Base-by-base conservation (phyloP, 2,113 vertebrate genomes). In the Takifugu flavidus region DNA sequence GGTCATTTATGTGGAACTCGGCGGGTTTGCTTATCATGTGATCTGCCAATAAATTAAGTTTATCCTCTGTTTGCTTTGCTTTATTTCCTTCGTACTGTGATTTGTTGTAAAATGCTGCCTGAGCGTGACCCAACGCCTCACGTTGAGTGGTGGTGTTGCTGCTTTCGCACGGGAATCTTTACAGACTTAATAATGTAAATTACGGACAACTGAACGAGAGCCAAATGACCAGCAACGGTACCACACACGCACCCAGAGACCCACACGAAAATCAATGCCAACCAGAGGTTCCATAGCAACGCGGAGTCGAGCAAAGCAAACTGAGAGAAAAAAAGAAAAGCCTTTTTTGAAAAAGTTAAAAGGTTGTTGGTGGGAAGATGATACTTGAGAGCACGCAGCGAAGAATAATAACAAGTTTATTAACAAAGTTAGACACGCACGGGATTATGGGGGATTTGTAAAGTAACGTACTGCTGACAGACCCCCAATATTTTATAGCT, bases 391-490 rank as follows among this genome's bases (percentile, higher is more conserved):
- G 26, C 1, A 25, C 26, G 14, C 3, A 49, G 13, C 13, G 45
- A 27, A 14, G 15, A 51, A 39, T 20, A 25, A 4, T 39, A 13
- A 25, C 13, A 20, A 26, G 45, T 39, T 56, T 1, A 8, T 13
- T 2, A 44, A 44, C 1, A 3, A 34, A 11, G 25, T 27, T 46
- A 56, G 11, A 51, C 1, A 34, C 2, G 5, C 31, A 26, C 13
- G 14, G 4, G 2, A 13, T 2, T 31, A 14, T 20, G n/a, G 11
- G 6, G 15, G 13, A 26, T 12, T 28, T 29, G 42, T 39, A 45
- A 4, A 34, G n/a, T 53, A 2, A 25, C 34, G 25, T 20, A 49
- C 6, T 7, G 29, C 43, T 65, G 61, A 67, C 58, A 55, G 26
- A 13, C 31, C 25, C 20, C 12, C n/a, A 46, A 62, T n/a, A 49